Base-by-base conservation (phyloP, 2,113 vertebrate genomes). In the Pangasianodon gigas region DNA sequence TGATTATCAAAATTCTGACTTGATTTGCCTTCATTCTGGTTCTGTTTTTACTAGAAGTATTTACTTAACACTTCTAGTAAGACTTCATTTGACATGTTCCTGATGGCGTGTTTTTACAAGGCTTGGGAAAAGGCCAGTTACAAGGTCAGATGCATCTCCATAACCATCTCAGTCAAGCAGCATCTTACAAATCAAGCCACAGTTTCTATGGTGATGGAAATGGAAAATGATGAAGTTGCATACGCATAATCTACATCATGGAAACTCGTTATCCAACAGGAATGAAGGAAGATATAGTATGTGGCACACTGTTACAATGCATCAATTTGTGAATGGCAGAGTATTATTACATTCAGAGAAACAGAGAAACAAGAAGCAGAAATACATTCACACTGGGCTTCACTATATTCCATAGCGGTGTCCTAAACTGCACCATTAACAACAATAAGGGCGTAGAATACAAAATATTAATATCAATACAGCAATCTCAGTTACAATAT, bases 171-270 rank as follows among this genome's bases (percentile, higher is more conserved):
- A 79, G 58, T 86, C 58, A 86, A 74, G 74, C 80, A 29, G 65
- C 83, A 24, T 89, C 10, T 65, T 46, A 81, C 67, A 77, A 80
- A 87, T 77, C 83, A 89, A 84, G 48, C 84, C 52, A 41, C 71
- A 67, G 89, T 89, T 89, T 89, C 89, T 89, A 89, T 89, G 89
- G 84, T 60, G 74, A 89, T 56, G 32, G 48, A n/a, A 85, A 89
- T 54, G 65, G 51, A 86, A 79, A 89, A 37, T 13, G 44, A 85
- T 56, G 60, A 90, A 81, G 46, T 81, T 79, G 58, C 60, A 86
- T 62, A 69, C 44, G 60, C 3, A 62, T 44, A 21, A 75, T 89
- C 37, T 60, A 75, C 52, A 89, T 88, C 51, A 79, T 48, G 51
- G 41, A 52, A 65, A 89, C 11, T 32, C n/a, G 16, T 74, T 85